Evolutionary conservation across 2,797 vertebrate species (phyloP), one percentile per base, ranked within the genome.

Genomic region (Microctenopoma steveboyesi): DNA sequence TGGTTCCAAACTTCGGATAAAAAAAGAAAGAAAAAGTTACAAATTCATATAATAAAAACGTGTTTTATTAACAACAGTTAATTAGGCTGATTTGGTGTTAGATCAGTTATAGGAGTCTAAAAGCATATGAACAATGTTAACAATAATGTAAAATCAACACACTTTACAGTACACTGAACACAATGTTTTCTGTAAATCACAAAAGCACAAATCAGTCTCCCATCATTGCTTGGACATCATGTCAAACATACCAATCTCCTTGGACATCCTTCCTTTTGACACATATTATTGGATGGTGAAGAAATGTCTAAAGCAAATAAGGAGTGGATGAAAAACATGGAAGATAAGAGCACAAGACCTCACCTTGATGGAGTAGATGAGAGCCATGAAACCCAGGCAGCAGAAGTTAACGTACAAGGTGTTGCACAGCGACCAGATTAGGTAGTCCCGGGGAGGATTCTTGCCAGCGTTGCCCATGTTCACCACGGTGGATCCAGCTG

Each of bases 321-420:
- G 40, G 8, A 53, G 15, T 58, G 11, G 11, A 37, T 14, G 35
- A 27, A 42, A 47, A 40, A 16, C 0, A 6, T 10, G 9, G 7
- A 40, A 49, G 7, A 25, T 22, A 47, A 14, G 1, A 30, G 30
- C 45, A 14, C 1, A 45, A 13, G 9, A 22, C 13, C 91, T 92
- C 83, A 95, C 95, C 94, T 96, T 96, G 79, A 95, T 93, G 58
- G 95, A 96, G 85, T 95, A 96, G 72, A 95, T 71, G 37, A 96
- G 92, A 2, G 95, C 95, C 89, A 95, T 85, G 80, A 96, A 94
- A 2, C 95, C 95, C 75, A 96, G 89, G 87, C 95, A 96, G 90
- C 94, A 96, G 88, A 95, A 94, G 88, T 96, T 96, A n/a, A 95
- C 88, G 1, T 95, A 95, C 50, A 95, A 72, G 53, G 93, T 94